These are phyloP conservation scores for Euspilapteryx auroguttella DNA, from an alignment of 2,888 invertebrate genomes.

Conservation along the genomic window DNA sequence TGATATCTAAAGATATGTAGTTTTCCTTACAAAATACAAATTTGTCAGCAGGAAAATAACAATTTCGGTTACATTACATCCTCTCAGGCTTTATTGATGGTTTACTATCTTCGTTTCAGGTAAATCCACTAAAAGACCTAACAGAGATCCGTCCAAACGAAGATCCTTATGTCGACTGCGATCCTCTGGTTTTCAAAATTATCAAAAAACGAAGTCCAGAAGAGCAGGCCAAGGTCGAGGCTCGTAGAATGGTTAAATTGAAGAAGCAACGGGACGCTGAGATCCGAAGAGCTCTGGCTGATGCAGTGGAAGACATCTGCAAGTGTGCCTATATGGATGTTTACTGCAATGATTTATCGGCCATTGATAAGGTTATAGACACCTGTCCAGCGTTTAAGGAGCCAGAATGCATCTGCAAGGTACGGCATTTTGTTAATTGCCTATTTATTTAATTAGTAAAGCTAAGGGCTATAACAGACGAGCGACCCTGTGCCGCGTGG, in stretches of 20 bases:
- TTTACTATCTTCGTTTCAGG: slow-evolving; percentile 24
- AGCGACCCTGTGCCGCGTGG: too few relatives aligned
- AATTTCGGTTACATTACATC: too few relatives aligned
- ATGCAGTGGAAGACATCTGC: slow-evolving; percentile 42
- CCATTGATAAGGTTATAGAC: slow-evolving; percentile 45
- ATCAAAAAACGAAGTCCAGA: slow-evolving; percentile 61
- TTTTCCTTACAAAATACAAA: too few relatives aligned
- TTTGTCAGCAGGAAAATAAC: too few relatives aligned
- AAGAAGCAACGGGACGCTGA: slow-evolving; percentile 57
- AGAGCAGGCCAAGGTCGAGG: slow-evolving; percentile 54
- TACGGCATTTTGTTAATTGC: too few relatives aligned
- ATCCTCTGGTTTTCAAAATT: slow-evolving; percentile 69
- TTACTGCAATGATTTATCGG: slow-evolving; percentile 41
- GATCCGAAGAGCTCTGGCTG: slow-evolving; percentile 46
- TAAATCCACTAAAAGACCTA: slow-evolving; percentile 68
- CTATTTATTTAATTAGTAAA: too few relatives aligned
- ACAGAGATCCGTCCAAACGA: slow-evolving; percentile 58
- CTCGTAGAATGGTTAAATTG: slow-evolving; percentile 53
- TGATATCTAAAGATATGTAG: too few relatives aligned
- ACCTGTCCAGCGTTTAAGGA: slow-evolving; percentile 45
- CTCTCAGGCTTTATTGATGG: too few relatives aligned
- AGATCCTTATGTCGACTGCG: slow-evolving; percentile 69
- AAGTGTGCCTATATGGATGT: slow-evolving; percentile 57
- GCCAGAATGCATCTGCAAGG: slow-evolving; percentile 43
- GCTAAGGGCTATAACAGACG: too few relatives aligned